Conservation (phyloP, 2,113 vertebrate genomes). For the Pygoscelis adeliae region DNA sequence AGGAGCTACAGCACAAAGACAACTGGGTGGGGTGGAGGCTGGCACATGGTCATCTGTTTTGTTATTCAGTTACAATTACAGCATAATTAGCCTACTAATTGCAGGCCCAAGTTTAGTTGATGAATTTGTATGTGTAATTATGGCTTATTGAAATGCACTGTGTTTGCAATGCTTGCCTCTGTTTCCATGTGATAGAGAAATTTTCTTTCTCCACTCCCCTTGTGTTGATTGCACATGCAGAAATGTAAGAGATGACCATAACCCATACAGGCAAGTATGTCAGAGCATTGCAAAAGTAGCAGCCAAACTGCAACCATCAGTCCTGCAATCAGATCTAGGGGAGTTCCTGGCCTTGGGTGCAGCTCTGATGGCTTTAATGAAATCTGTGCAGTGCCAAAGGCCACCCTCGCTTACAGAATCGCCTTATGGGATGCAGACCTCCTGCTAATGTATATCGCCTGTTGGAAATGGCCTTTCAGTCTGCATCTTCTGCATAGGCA, state of each 20-base stretch:
- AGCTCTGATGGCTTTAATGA: not conserved
- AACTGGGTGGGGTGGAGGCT: not conserved
- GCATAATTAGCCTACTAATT: constrained; percentile 38
- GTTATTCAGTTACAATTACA: constrained; percentile 34
- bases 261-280: not conserved
- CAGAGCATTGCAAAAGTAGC: not conserved
- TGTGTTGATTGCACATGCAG: not conserved
- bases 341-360: not conserved
- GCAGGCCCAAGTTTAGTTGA: constrained; percentile 17
- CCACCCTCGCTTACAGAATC: not conserved
- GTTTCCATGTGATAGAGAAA: not conserved
- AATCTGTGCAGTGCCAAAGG: not conserved
- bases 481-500: not conserved
- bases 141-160: constrained; percentile 34
- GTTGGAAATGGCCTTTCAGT: not conserved
- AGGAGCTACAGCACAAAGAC: not conserved
- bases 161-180: not conserved
- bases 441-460: not conserved
- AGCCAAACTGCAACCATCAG: not conserved
- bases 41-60: constrained; percentile 20
- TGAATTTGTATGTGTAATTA: constrained; percentile 36
- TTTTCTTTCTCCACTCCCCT: not conserved
- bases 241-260: not conserved
- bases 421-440: not conserved
- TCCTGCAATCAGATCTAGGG: not conserved